A percentile compares a stretch with the other conserved stretches of the same genome.
These are phyloP conservation scores for Arbacia lixula DNA, from an alignment of 53 echinoderm and acorn worm genomes.

Conservation along the genomic window DNA sequence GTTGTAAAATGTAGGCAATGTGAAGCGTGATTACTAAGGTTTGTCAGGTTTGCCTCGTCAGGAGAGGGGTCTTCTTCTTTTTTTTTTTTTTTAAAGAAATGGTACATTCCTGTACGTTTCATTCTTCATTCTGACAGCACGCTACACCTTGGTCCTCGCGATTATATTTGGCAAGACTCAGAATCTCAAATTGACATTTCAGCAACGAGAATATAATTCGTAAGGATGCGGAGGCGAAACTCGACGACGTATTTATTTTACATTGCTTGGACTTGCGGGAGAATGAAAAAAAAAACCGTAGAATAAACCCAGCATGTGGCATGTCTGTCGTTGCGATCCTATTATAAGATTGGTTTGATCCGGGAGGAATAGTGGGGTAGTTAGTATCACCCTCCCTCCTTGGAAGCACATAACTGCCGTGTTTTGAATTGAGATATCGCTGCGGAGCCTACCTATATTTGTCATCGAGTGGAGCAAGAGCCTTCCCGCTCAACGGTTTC, in stretches of 20 bases:
- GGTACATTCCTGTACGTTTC: no score
- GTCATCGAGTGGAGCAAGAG: slow-evolving; percentile 30
- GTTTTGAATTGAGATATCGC: slow-evolving; percentile 46
- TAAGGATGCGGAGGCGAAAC: slow-evolving; percentile 1
- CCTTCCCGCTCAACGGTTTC: no score
- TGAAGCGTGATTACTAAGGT: no score
- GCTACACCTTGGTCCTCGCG: neutral
- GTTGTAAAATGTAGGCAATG: no score
- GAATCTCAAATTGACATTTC: slow-evolving; percentile 40
- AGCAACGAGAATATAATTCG: slow-evolving; percentile 12
- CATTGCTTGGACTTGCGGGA: slow-evolving; percentile 26
- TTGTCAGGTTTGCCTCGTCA: no score
- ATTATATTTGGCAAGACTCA: slow-evolving; percentile 34
- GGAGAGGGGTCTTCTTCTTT: no score
- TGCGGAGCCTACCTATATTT: neutral
- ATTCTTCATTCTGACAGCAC: no score
- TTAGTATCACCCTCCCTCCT: slow-evolving; percentile 9
- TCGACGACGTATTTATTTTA: slow-evolving; percentile 47
- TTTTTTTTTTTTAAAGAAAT: no score
- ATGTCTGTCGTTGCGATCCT: slow-evolving; percentile 45
- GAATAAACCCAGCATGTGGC: slow-evolving; percentile 35
- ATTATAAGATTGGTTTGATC: slow-evolving; percentile 57
- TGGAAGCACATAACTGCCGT: slow-evolving; percentile 22
- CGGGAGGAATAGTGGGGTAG: slow-evolving; percentile 4
- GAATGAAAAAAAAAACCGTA: neutral